Conservation (phyloP, 2,888 invertebrate genomes). For the Drosophila cracens region DNA sequence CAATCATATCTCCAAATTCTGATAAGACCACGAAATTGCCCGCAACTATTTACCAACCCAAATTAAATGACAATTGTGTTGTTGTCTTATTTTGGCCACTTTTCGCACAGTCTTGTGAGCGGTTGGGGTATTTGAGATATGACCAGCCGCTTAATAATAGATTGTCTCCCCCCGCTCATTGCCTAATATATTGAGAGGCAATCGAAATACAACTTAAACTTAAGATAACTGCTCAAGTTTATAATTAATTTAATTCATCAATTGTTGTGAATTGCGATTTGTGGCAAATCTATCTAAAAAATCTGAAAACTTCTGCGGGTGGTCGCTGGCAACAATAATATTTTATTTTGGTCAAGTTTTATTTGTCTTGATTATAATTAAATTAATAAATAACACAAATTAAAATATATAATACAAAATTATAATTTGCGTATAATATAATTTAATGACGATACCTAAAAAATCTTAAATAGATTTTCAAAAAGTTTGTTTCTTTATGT, state of each 20-base stretch:
- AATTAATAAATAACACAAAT: background rate
- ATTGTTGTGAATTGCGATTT: background rate
- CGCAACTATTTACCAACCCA: too few relatives aligned
- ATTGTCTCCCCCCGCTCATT: background rate
- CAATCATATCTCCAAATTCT: conserved; percentile 12
- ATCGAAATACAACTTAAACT: conserved; percentile 4
- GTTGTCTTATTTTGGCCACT: conserved; percentile 18
- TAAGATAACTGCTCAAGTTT: conserved; percentile 10
- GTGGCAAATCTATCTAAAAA: background rate
- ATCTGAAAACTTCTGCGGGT: background rate
- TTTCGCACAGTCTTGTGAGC: conserved; percentile 7
- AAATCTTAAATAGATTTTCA: background rate
- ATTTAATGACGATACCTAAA: background rate
- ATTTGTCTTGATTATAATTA: background rate
- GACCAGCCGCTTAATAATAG: conserved; percentile 12
- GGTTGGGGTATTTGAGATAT: conserved; percentile 13
- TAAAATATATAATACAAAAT: background rate
- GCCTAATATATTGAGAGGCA: background rate
- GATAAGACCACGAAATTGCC: conserved; percentile 19
- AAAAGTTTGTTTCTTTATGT: background rate
- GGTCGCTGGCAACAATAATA: background rate
- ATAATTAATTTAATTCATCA: conserved; percentile 4
- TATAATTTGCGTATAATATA: background rate
- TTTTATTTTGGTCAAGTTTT: background rate
- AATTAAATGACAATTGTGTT: conserved; percentile 6